A percentile compares a stretch with the other conserved stretches of the same genome.
These are phyloP conservation scores for Mya arenaria DNA, from an alignment of 1,140 invertebrate species.

Conservation along the genomic window DNA sequence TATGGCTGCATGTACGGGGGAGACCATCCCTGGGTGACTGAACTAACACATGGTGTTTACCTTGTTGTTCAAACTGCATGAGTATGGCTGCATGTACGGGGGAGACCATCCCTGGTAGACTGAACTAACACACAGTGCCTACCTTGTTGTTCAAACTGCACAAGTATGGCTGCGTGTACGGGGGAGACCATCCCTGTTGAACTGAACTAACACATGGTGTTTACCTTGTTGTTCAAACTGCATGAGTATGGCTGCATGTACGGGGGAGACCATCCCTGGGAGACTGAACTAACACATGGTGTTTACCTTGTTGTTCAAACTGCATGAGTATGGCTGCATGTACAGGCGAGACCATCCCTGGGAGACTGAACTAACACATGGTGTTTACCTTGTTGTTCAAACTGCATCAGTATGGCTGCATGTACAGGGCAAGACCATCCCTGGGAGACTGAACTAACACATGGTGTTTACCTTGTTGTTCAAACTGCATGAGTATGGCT, in stretches of 20 bases:
- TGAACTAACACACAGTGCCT: not conserved
- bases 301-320: not conserved
- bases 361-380: not conserved
- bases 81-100: no score
- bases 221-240: not conserved
- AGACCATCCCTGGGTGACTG: no score
- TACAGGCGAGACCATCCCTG: not conserved
- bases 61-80: not conserved
- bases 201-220: not conserved
- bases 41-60: no score
- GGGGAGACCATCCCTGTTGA: not conserved
- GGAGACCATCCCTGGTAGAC: not conserved
- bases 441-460: not conserved
- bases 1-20: no score
- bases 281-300: not conserved
- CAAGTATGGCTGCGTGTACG: not conserved
- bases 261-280: not conserved
- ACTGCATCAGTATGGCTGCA: conserved; percentile 97
- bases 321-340: not conserved
- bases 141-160: not conserved
- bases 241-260: not conserved
- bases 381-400: conserved; percentile 90
- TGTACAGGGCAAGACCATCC: conserved; percentile 86
- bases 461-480: not conserved
- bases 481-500: not conserved